Percentiles rank a stretch among this genome's conserved stretches.
phyloP scores from a whole-genome alignment of 1,140 invertebrate genomes.

The Copidosoma floridanum region DNA sequence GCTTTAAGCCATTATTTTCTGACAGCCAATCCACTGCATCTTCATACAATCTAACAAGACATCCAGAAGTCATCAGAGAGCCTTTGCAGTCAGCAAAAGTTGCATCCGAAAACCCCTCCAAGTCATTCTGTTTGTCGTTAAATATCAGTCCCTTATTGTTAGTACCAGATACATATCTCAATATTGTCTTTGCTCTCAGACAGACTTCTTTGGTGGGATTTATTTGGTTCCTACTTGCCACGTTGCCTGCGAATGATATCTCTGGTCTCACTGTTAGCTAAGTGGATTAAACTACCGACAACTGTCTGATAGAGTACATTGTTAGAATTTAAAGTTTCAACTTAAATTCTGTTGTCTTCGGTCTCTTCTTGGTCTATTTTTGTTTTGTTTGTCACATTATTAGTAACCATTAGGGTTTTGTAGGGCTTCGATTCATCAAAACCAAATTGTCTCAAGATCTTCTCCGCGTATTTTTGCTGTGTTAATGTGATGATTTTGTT shows the following conservation, averaged over 20 bases:
- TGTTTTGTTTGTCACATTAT: neutral
- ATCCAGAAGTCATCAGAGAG: constrained; percentile 6
- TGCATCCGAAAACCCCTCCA: constrained; percentile 7
- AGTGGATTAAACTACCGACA: constrained; percentile 49
- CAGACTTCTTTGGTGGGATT: constrained; percentile 4
- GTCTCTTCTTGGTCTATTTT: neutral
- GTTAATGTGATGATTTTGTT: too few relatives aligned
- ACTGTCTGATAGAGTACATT: constrained; percentile 35
- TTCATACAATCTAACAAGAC: constrained; percentile 5
- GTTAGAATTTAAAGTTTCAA: neutral
- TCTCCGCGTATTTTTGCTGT: too few relatives aligned
- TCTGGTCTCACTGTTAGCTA: constrained; percentile 51
- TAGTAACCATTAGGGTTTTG: constrained; percentile 2
- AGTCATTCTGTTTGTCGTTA: neutral
- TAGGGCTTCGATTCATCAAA: constrained; percentile 2
- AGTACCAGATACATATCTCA: constrained; percentile 1
- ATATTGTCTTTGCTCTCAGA: neutral
- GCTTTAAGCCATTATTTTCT: constrained; percentile 11
- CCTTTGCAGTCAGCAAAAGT: constrained; percentile 15
- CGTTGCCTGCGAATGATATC: constrained; percentile 43
- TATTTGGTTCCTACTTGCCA: constrained; percentile 16
- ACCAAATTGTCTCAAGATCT: constrained; percentile 4
- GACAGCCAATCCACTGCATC: constrained; percentile 12
- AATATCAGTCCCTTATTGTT: neutral
- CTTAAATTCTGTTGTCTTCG: neutral